These are phyloP conservation scores for Gracilinanus agilis DNA, from an alignment of 2,113 vertebrate genomes.

Conservation along the genomic window DNA sequence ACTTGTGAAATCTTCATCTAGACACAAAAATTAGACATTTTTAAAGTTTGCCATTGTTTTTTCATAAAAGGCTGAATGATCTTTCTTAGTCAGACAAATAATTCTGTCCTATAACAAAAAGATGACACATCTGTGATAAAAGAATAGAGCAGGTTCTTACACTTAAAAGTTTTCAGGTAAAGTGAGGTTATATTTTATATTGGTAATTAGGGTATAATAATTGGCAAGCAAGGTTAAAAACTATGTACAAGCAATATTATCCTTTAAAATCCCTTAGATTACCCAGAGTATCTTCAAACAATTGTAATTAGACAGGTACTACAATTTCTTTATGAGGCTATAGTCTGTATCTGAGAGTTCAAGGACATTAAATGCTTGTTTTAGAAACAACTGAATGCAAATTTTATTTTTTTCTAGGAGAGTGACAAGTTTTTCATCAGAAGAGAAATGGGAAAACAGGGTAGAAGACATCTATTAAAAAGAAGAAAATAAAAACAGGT, in stretches of 20 bases:
- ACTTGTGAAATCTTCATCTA: neutral
- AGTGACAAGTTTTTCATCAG: no score
- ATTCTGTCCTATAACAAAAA: neutral
- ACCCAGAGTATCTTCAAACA: neutral
- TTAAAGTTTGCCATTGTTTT: conserved; percentile 1
- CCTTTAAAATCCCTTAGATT: neutral
- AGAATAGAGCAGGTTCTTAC: neutral
- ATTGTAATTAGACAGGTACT: neutral
- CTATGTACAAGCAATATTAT: neutral
- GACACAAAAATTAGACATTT: neutral
- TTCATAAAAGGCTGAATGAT: neutral
- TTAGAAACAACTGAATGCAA: neutral
- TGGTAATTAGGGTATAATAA: neutral
- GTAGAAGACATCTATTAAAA: neutral
- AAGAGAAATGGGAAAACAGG: neutral
- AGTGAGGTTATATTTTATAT: neutral
- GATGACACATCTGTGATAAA: neutral
- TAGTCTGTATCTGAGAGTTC: neutral
- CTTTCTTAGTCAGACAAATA: neutral
- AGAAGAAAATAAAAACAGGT: neutral
- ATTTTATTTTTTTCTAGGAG: neutral
- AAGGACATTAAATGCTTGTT: neutral
- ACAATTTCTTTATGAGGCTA: neutral
- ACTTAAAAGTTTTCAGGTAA: neutral
- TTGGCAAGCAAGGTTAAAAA: neutral